A percentile compares a stretch with the other conserved stretches of the same genome.
Conservation (phyloP, 2,797 vertebrate genomes). For the Picus viridis region DNA sequence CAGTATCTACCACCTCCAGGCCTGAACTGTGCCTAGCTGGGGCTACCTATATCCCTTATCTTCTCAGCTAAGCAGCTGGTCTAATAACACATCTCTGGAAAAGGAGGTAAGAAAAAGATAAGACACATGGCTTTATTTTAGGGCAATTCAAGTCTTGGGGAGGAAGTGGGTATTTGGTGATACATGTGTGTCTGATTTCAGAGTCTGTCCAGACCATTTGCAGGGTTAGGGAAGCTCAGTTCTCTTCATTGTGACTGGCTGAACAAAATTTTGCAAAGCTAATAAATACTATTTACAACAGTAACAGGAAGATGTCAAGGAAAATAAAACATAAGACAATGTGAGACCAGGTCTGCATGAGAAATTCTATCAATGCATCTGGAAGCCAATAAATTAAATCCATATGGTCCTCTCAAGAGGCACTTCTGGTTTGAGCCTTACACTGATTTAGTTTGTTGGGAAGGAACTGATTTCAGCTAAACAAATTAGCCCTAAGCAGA, state of each 20-base stretch:
- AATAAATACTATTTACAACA: slow-evolving; percentile 87
- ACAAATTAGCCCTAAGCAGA: slow-evolving; percentile 31
- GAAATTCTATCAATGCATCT: slow-evolving; percentile 7
- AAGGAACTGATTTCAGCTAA: slow-evolving; percentile 39
- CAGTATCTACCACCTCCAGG: background rate
- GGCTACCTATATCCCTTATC: background rate
- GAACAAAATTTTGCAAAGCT: slow-evolving; percentile 57
- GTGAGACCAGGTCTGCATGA: background rate
- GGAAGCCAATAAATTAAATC: slow-evolving; percentile 62
- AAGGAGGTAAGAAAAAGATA: background rate
- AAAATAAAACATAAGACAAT: slow-evolving; percentile 31
- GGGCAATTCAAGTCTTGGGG: background rate
- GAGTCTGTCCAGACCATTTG: background rate
- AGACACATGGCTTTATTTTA: background rate
- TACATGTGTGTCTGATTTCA: background rate
- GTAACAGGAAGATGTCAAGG: slow-evolving; percentile 43
- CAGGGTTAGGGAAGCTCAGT: background rate
- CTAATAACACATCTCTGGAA: background rate
- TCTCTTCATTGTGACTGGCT: slow-evolving; percentile 18
- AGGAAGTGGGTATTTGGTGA: background rate
- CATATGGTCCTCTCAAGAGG: slow-evolving; percentile 9
- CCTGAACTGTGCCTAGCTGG: background rate
- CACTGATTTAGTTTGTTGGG: slow-evolving; percentile 35
- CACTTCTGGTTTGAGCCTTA: slow-evolving; percentile 48
- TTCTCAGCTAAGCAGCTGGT: background rate